Conservation (phyloP, 2,888 invertebrate genomes). For the Quadroppia sp. region DNA sequence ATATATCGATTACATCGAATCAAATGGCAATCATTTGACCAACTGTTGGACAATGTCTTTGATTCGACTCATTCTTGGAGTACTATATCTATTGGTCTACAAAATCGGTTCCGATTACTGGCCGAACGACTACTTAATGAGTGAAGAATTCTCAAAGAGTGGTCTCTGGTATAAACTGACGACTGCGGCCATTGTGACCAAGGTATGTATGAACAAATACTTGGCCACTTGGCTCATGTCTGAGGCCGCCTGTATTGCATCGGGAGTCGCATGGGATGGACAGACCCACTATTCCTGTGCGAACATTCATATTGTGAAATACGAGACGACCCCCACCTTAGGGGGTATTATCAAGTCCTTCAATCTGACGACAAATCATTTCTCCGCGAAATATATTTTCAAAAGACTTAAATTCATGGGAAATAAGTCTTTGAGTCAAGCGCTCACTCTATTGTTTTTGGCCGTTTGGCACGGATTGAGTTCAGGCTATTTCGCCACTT, state of each 20-base stretch:
- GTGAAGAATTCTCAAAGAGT: constrained; percentile 51
- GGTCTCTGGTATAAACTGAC: constrained; percentile 37
- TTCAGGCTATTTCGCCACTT: constrained; percentile 87
- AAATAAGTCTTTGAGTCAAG: constrained; percentile 73
- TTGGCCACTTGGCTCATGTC: constrained; percentile 87
- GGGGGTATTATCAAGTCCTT: constrained; percentile 84
- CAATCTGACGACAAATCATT: constrained; percentile 91
- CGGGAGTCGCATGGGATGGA: constrained; percentile 66
- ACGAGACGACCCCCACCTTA: constrained; percentile 78
- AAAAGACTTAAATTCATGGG: constrained; percentile 87
- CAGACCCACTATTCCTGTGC: constrained; percentile 78
- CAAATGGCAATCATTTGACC: neutral
- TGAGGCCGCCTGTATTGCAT: constrained; percentile 59
- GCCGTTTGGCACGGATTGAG: constrained; percentile 96
- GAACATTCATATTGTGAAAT: constrained; percentile 73
- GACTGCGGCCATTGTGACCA: constrained; percentile 37
- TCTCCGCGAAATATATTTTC: constrained; percentile 85
- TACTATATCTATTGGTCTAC: constrained; percentile 67
- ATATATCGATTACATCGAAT: constrained; percentile 71
- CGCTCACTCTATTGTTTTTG: constrained; percentile 74
- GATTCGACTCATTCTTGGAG: constrained; percentile 60
- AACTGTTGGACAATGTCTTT: neutral
- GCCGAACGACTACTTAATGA: constrained; percentile 68
- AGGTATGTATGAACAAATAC: constrained; percentile 70
- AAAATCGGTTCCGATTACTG: constrained; percentile 68